phyloP scores from a whole-genome alignment of 2,888 invertebrate species.

The Lumbricus terrestris region DNA sequence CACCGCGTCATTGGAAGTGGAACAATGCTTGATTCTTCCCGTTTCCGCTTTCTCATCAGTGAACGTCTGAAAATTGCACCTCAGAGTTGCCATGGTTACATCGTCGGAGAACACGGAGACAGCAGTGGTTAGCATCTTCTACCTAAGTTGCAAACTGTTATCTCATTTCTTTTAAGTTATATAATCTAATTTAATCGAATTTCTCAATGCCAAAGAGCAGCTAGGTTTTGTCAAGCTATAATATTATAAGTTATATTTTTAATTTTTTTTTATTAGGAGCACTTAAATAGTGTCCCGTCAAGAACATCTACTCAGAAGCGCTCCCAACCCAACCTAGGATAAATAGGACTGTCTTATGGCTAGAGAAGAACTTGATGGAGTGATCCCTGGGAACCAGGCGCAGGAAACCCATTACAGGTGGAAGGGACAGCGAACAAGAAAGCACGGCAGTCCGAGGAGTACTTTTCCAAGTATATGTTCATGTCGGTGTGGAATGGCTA shows the following conservation, averaged over 20 bases:
- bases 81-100: constrained; percentile 84
- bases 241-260: not conserved
- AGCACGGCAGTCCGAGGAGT: not conserved
- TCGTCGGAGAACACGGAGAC: constrained; percentile 92
- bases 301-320: no score
- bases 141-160: not conserved
- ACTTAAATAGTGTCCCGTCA: no score
- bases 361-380: no score
- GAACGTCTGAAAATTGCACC: constrained; percentile 79
- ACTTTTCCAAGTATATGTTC: no score
- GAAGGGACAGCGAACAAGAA: no score
- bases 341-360: no score
- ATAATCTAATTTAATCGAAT: not conserved
- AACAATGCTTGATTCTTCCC: constrained; percentile 86
- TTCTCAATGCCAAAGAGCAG: not conserved
- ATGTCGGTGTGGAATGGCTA: no score
- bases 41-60: constrained; percentile 84
- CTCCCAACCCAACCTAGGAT: no score
- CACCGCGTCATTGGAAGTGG: constrained; percentile 87
- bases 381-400: no score
- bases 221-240: no score
- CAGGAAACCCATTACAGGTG: no score
- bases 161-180: not conserved
- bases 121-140: constrained; percentile 68
- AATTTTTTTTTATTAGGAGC: not conserved